phyloP scores from a whole-genome alignment of 2,797 vertebrate genomes.

The Epinephelus awoara region DNA sequence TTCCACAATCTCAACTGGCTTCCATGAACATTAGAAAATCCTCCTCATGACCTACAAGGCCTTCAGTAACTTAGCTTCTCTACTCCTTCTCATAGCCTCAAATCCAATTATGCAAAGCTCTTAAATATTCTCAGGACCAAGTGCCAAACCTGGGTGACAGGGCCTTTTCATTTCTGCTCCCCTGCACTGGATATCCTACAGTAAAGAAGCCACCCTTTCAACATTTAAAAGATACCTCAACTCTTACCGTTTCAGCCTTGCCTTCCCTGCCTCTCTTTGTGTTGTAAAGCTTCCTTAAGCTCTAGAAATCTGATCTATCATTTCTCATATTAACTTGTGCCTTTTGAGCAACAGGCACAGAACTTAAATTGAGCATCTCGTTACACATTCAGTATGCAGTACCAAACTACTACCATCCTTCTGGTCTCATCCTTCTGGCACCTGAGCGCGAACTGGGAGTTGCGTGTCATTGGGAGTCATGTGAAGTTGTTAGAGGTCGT shows the following conservation, averaged over 20 bases:
- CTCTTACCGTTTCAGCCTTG: background rate
- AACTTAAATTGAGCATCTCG: background rate
- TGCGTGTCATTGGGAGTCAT: constrained; percentile 57
- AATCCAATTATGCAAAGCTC: constrained; percentile 20
- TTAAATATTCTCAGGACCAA: background rate
- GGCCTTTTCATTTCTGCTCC: background rate
- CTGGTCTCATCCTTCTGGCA: background rate
- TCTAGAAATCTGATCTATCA: background rate
- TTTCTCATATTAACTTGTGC: background rate
- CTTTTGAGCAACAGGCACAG: background rate
- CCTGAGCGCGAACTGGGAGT: constrained; percentile 20
- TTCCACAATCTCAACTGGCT: constrained; percentile 2
- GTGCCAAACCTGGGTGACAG: background rate
- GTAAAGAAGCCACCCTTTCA: background rate
- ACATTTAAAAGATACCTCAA: background rate
- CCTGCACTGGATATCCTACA: background rate
- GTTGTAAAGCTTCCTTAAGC: constrained; percentile 1
- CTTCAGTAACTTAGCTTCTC: constrained; percentile 24
- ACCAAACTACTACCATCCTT: background rate
- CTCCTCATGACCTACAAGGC: constrained; percentile 25
- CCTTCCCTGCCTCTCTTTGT: background rate
- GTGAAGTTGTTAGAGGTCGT: constrained; percentile 70
- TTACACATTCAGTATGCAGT: background rate
- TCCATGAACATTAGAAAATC: constrained; percentile 31
- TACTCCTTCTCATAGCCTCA: background rate